Evolutionary conservation across 2,888 invertebrate genomes (phyloP), one percentile per base, ranked within the genome.

Genomic region (Mesochorus sp.): DNA sequence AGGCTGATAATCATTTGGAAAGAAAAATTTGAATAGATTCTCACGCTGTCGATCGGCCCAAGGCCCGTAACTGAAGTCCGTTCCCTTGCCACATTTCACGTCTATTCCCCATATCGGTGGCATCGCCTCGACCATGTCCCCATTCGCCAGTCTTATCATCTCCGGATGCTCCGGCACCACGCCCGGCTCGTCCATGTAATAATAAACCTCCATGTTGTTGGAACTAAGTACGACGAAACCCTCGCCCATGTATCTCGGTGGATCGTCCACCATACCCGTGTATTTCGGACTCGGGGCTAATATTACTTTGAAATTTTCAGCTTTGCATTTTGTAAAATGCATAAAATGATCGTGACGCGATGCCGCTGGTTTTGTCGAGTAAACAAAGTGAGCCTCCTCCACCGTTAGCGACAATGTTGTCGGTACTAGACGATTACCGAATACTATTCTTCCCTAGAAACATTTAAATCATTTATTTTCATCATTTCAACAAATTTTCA

Each of bases 21-120:
- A 99, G 92, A 99, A 99, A 91, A 99, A 98, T 91, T 95, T 97
- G 91, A 97, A 99, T 31, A 99, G 92, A 91, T 97, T 95, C 89
- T 98, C 98, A 80, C 99, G 94, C 90, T 99, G 99, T 61, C 98
- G 94, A 90, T 99, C 99, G 1, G 99, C 99, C 99, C 99, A 99
- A 0, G 99, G 99, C 0, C 99, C 99, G 88, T 99, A 99, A 91
- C 98, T 98, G 86, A 99, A 97, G 88, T 98, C 97, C 1, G 97
- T 97, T 0, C 94, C 98, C 91, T 98, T 98, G 0, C 98, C 97
- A 89, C 98, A 97, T 91, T 98, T 98, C 67, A 98, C 96, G 90
- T 98, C 98, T 10, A 98, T 95, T 3, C 98, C 98, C 97, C 98
- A 97, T 83, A 97, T 97, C 0, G 98, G 98, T 6, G 97, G 97